phyloP scores from a whole-genome alignment of 1,140 invertebrate species.

The Reticulitermes speratus region DNA sequence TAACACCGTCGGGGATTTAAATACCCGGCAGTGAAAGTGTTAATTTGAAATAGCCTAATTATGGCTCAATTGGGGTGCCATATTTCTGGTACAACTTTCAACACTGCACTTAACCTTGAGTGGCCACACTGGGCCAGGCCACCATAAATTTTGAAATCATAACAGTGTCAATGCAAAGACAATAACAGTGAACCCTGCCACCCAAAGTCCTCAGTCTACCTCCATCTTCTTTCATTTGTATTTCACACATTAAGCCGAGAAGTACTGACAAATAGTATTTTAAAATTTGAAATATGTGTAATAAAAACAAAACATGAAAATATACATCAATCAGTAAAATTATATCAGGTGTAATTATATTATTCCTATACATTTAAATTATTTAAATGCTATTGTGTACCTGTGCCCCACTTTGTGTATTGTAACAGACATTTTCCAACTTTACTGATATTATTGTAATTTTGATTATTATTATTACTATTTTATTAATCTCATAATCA shows the following conservation, averaged over 20 bases:
- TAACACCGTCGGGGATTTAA: no score
- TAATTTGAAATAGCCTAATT: no score
- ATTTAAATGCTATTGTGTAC: background rate
- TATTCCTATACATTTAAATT: background rate
- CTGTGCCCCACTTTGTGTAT: background rate
- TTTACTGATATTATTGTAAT: background rate
- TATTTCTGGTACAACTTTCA: no score
- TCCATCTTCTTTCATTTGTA: background rate
- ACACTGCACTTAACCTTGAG: background rate
- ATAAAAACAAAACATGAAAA: background rate
- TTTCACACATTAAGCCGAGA: background rate
- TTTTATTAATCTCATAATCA: background rate
- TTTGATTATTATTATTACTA: background rate
- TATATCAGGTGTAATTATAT: background rate
- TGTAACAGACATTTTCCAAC: background rate
- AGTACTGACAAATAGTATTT: conserved; percentile 9
- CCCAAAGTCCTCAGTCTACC: no score
- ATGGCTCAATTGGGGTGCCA: no score
- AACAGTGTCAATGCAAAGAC: background rate
- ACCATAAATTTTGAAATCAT: background rate
- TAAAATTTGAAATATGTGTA: background rate
- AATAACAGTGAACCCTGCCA: background rate
- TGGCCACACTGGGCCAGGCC: background rate
- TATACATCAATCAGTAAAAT: background rate
- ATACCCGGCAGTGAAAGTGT: no score